Conservation (phyloP, 2,113 vertebrate species). For the Bos indicus region DNA sequence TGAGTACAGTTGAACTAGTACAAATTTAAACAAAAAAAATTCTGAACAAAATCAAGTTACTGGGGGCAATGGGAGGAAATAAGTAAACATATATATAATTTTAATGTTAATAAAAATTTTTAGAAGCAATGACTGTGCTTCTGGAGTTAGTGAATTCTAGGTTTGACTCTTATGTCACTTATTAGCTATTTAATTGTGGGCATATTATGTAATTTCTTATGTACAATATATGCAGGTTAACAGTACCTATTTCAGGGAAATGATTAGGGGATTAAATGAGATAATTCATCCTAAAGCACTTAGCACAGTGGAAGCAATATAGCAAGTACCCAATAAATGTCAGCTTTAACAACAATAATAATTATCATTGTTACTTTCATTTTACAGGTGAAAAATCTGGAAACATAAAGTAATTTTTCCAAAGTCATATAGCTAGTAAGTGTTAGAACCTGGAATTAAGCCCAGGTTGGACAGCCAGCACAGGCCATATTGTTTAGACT, state of each 20-base stretch:
- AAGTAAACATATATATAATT: not conserved
- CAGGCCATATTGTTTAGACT: not conserved
- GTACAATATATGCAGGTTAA: not conserved
- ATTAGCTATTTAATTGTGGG: not conserved
- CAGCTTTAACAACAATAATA: not conserved
- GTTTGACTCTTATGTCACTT: not conserved
- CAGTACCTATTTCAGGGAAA: not conserved
- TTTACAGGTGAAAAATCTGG: constrained; percentile 1
- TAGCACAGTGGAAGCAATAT: not conserved
- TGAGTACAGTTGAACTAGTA: not conserved
- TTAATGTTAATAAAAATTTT: not conserved
- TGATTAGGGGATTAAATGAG: not conserved
- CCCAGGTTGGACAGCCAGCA: not conserved
- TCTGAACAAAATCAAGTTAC: not conserved
- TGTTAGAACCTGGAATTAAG: not conserved
- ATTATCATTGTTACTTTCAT: not conserved
- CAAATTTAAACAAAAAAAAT: not conserved
- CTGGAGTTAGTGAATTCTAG: not conserved
- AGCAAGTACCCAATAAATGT: not conserved
- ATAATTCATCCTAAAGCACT: not conserved
- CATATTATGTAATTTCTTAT: not conserved
- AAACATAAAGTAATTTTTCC: not conserved
- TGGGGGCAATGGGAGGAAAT: not conserved
- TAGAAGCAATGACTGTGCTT: not conserved
- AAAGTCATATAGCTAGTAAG: not conserved